Evolutionary conservation across 2,113 vertebrate genomes (phyloP).

Genomic region (Equus quagga): DNA sequence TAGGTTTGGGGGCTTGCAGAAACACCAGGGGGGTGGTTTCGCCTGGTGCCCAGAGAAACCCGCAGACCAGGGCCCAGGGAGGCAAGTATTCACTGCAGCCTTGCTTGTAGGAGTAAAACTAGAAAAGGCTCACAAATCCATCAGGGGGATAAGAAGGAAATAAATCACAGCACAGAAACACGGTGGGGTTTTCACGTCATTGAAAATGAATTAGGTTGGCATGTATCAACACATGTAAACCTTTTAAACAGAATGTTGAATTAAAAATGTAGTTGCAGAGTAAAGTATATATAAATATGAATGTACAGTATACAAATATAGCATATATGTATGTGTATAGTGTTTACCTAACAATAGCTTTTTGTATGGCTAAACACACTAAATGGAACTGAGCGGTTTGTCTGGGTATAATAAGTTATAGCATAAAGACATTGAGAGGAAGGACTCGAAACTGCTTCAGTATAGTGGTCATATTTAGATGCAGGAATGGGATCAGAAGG

Average conservation of each 20-base stretch:
- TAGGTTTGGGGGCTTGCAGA: accelerated
- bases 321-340: accelerated
- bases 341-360: accelerated
- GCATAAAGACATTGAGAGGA: accelerated
- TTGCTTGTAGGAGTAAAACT: background rate
- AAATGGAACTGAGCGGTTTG: background rate
- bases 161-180: background rate
- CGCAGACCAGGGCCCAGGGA: too few species aligned
- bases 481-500: background rate
- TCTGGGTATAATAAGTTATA: background rate
- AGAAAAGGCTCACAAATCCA: background rate
- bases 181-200: background rate
- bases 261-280: background rate
- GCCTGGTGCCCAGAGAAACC: background rate
- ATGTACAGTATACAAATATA: accelerated
- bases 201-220: background rate
- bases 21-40: accelerated
- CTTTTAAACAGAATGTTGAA: background rate
- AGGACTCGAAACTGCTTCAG: too few species aligned
- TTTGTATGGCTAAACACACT: background rate
- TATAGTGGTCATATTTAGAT: accelerated
- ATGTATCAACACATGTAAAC: background rate
- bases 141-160: accelerated
- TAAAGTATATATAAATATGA: background rate
- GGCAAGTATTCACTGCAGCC: too few species aligned